Conservation (phyloP, 1,140 invertebrate genomes). For the Halyomorpha halys region DNA sequence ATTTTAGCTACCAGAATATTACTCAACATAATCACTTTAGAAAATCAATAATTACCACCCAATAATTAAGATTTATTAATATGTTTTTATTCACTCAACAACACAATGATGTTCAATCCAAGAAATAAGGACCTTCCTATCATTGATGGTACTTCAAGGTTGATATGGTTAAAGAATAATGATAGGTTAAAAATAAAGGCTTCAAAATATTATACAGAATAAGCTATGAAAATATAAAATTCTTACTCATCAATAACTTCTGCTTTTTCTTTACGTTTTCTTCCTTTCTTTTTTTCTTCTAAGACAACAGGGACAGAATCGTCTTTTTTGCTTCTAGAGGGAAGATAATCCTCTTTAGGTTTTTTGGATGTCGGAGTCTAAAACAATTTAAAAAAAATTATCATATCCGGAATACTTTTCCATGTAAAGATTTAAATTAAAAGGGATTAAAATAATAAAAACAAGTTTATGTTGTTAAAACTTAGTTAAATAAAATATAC, state of each 20-base stretch:
- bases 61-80: too few relatives aligned
- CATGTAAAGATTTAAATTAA: not conserved
- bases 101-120: too few relatives aligned
- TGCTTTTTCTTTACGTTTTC: conserved; percentile 22
- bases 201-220: too few relatives aligned
- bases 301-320: not conserved
- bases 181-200: too few relatives aligned
- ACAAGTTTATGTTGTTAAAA: not conserved
- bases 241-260: conserved; percentile 20
- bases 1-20: too few relatives aligned
- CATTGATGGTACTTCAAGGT: too few relatives aligned
- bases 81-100: too few relatives aligned
- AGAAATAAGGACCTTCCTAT: too few relatives aligned
- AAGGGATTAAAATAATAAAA: not conserved
- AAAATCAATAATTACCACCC: too few relatives aligned
- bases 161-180: too few relatives aligned
- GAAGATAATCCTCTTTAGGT: not conserved
- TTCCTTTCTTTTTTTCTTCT: conserved; percentile 25
- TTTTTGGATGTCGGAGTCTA: conserved; percentile 1
- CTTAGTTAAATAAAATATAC: not conserved
- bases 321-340: conserved; percentile 17
- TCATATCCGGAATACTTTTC: not conserved
- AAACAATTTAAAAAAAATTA: not conserved
- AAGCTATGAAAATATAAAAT: not conserved
- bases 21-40: too few relatives aligned